Percentiles rank a stretch among this genome's conserved stretches.
phyloP scores from a whole-genome alignment of 2,113 vertebrate genomes.

The Pipa parva region DNA sequence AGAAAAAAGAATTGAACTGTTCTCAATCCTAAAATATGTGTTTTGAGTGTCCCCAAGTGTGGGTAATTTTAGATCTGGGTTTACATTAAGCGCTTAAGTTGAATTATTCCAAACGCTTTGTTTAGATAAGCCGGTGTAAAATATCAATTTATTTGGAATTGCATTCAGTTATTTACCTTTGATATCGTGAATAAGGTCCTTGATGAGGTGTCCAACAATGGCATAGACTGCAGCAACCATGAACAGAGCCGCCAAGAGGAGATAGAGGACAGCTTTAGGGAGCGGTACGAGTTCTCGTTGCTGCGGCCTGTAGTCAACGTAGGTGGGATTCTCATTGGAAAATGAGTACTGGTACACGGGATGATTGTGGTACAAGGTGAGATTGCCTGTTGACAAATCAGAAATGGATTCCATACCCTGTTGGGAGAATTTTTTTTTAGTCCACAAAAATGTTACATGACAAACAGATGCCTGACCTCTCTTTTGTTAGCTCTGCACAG shows the following conservation, averaged over 20 bases:
- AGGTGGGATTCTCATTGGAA: slow-evolving; percentile 56
- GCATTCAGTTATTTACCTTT: slow-evolving; percentile 57
- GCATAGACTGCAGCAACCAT: slow-evolving; percentile 74
- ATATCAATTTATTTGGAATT: no score
- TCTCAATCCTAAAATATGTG: no score
- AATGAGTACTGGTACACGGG: slow-evolving; percentile 48
- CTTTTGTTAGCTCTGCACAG: no score
- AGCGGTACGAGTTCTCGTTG: slow-evolving; percentile 64
- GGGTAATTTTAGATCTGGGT: no score
- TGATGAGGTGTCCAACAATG: slow-evolving; percentile 78
- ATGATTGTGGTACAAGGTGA: slow-evolving; percentile 22
- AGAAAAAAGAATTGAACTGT: no score
- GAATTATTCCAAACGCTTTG: no score
- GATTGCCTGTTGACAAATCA: slow-evolving; percentile 50
- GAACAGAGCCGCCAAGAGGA: slow-evolving; percentile 71
- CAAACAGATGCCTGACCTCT: slow-evolving; percentile 17
- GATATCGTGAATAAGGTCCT: slow-evolving; percentile 73
- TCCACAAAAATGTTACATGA: no score
- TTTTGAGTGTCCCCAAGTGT: no score
- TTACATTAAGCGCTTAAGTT: no score
- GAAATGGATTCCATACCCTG: slow-evolving; percentile 33
- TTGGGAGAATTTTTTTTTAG: neutral
- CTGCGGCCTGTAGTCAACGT: slow-evolving; percentile 62
- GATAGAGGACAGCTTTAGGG: slow-evolving; percentile 68
- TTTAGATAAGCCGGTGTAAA: no score